A percentile compares a stretch with the other conserved stretches of the same genome.
Conservation (phyloP, 2,797 vertebrate genomes). For the Silurus aristotelis region DNA sequence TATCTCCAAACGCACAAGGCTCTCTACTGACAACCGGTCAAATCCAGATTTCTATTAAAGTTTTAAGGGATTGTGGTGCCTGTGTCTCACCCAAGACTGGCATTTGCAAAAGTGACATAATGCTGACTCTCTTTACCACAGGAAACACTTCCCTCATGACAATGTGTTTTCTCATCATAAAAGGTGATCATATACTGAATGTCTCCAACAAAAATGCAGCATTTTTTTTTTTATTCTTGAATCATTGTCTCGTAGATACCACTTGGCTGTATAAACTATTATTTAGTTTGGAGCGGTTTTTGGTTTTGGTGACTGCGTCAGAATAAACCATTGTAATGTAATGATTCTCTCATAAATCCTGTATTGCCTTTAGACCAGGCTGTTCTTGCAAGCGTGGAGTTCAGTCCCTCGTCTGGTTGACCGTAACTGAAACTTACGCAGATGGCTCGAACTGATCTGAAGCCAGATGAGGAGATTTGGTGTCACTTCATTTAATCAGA, state of each 20-base stretch:
- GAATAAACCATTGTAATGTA: constrained; percentile 14
- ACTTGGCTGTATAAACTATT: neutral
- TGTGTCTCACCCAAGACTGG: constrained; percentile 11
- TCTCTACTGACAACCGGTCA: neutral
- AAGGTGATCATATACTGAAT: neutral
- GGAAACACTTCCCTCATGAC: neutral
- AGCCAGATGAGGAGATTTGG: constrained; percentile 50
- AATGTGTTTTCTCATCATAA: neutral
- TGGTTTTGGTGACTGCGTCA: constrained; percentile 2
- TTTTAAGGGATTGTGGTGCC: neutral
- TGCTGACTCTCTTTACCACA: constrained; percentile 34
- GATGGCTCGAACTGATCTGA: constrained; percentile 46
- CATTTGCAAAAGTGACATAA: constrained; percentile 24
- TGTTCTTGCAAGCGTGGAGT: constrained; percentile 16
- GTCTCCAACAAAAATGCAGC: neutral
- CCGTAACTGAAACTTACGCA: constrained; percentile 42
- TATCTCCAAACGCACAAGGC: neutral
- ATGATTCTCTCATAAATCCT: constrained; percentile 22
- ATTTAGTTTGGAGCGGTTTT: neutral
- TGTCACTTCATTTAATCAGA: constrained; percentile 49
- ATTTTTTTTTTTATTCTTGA: constrained; percentile 14
- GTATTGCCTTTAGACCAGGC: constrained; percentile 7
- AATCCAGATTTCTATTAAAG: neutral
- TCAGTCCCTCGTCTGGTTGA: constrained; percentile 10
- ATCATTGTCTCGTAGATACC: constrained; percentile 5